Conservation (phyloP, 1,140 invertebrate species). For the Drosophila suzukii region DNA sequence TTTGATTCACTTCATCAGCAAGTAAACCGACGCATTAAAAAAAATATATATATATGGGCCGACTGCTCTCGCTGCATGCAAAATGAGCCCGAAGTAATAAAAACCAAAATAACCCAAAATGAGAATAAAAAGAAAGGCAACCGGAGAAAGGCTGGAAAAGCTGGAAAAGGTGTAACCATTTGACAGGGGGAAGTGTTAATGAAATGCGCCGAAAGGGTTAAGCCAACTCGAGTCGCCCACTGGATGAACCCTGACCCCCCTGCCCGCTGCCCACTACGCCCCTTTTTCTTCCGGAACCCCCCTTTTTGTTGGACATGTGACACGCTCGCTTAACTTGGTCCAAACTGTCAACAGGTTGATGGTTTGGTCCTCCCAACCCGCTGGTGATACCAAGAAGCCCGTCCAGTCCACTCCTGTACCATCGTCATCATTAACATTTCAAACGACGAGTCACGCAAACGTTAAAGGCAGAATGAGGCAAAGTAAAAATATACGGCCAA, state of each 20-base stretch:
- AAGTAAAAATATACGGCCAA: constrained; percentile 8
- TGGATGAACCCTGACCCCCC: constrained; percentile 7
- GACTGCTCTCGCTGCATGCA: constrained; percentile 55
- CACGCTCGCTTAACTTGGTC: constrained; percentile 49
- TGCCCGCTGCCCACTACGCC: neutral
- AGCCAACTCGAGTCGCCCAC: constrained; percentile 12
- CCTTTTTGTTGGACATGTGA: constrained; percentile 51
- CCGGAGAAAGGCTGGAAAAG: constrained; percentile 4
- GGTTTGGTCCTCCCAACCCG: neutral
- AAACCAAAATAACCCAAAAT: constrained; percentile 49
- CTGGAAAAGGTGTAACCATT: constrained; percentile 40
- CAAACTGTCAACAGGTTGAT: constrained; percentile 67
- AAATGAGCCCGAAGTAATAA: constrained; percentile 72
- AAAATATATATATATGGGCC: constrained; percentile 6
- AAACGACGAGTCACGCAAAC: constrained; percentile 48
- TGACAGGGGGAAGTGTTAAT: constrained; percentile 53
- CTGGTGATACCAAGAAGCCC: neutral
- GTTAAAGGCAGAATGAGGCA: constrained; percentile 14
- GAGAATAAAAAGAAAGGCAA: constrained; percentile 15
- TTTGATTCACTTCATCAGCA: constrained; percentile 84
- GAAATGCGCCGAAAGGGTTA: constrained; percentile 77
- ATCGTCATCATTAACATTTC: constrained; percentile 65
- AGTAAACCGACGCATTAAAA: constrained; percentile 80
- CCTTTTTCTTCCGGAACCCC: neutral
- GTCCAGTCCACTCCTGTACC: constrained; percentile 1